Evolutionary conservation across 2,113 vertebrate species (phyloP).

Genomic region (Nanorana parkeri): DNA sequence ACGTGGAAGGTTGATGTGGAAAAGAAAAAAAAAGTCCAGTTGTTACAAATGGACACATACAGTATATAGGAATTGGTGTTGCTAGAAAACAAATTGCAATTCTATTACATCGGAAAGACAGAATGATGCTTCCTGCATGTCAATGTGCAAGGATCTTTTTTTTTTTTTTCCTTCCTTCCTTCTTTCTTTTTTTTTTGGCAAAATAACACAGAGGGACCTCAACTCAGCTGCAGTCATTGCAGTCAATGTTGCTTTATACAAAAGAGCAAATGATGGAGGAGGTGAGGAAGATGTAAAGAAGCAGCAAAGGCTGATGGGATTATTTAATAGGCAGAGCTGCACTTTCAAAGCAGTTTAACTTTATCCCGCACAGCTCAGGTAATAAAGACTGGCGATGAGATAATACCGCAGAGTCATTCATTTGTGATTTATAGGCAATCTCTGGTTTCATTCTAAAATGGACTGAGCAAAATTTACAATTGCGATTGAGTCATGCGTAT

Average conservation of each 20-base stretch:
- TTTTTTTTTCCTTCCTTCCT: no score
- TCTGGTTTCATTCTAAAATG: background rate
- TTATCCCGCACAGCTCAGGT: background rate
- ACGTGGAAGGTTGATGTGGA: constrained; percentile 27
- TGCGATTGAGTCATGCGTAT: background rate
- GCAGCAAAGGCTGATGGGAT: background rate
- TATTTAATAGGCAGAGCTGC: background rate
- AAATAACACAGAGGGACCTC: no score
- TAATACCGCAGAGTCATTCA: constrained; percentile 2
- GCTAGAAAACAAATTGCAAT: background rate
- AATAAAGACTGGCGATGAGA: background rate
- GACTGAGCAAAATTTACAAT: background rate
- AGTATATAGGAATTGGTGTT: constrained; percentile 9
- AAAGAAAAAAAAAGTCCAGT: background rate
- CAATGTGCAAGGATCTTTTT: background rate
- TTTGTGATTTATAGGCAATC: background rate
- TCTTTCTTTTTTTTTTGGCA: no score
- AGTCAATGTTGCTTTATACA: background rate
- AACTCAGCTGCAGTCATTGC: no score
- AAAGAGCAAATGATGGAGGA: background rate
- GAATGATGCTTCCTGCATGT: background rate
- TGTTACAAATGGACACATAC: background rate
- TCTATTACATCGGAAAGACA: background rate
- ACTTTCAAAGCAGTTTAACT: background rate
- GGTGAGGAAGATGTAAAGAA: background rate